These are phyloP conservation scores for Molossus alvarezi DNA, from an alignment of 2,797 vertebrate species.

Conservation along the genomic window DNA sequence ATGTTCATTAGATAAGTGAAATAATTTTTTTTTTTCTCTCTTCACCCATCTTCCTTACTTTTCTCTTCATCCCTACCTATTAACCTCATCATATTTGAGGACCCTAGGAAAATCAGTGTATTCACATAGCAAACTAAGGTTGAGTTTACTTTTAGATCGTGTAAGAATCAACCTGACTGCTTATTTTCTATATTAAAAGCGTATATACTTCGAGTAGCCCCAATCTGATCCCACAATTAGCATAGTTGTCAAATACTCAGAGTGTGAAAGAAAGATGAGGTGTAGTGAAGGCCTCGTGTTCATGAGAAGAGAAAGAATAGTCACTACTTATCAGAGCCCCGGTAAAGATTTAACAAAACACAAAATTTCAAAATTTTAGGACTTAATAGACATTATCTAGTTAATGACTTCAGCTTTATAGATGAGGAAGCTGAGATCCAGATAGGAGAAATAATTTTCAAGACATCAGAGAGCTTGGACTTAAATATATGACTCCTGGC, in stretches of 20 bases:
- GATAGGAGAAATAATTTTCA: slow-evolving; percentile 32
- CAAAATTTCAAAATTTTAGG: slow-evolving; percentile 6
- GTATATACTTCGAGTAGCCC: neutral
- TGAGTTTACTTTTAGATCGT: neutral
- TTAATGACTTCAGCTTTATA: neutral
- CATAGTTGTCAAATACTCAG: neutral
- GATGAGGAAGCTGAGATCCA: slow-evolving; percentile 64
- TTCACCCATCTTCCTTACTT: neutral
- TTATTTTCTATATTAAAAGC: slow-evolving; percentile 24
- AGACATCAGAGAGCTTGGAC: neutral
- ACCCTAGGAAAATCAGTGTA: neutral
- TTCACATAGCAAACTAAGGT: neutral
- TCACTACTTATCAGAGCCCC: neutral
- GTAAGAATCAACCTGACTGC: neutral
- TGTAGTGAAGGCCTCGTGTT: neutral
- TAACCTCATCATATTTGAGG: neutral
- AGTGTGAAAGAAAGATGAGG: neutral
- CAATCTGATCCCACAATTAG: neutral
- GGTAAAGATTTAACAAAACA: neutral
- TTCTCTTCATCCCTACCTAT: neutral
- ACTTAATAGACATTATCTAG: neutral
- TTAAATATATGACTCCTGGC: neutral
- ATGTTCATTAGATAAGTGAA: neutral
- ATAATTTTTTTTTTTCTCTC: neutral
- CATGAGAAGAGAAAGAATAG: neutral